Evolutionary conservation across 2,113 vertebrate genomes (phyloP), one percentile per base, ranked within the genome.

Genomic region (Alligator mississippiensis): DNA sequence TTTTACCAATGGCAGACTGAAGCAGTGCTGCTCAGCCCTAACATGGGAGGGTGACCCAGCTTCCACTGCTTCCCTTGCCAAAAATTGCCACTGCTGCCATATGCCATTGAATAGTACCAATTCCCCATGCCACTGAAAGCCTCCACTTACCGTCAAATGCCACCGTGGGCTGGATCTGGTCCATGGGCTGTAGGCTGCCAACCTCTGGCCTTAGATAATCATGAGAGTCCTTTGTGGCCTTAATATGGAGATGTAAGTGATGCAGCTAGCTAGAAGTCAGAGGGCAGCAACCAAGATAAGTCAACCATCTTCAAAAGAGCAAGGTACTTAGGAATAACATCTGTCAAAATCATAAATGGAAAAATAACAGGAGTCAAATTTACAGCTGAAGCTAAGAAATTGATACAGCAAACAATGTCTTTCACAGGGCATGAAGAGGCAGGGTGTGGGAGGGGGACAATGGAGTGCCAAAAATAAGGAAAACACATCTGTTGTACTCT

Each of bases 281-380:
- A 82, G 70, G 93, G 54, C 91, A 95, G 77, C 70, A 27, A 15
- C 61, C 92, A 57, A 58, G 80, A 93, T 82, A 93, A 63, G 12
- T 15, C 90, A 10, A 11, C 25, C 72, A 84, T 58, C 79, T 4
- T 22, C 60, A 90, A 4, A 91, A 66, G 25, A 87, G 28, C 82
- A 86, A 74, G 86, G 84, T 30, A 38, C 0, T 0, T 79, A 80
- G 54, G 11, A 78, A 64, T 28, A 88, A 18, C n/a, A 61, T 47
- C 0, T 0, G 72, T 60, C 85, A 60, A 17, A 63, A 3, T 5
- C 4, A 4, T 28, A 10, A 78, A 91, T 74, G 68, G 63, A 95
- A 93, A 96, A 90, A 83, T 30, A 81, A 18, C 30, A 27, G 16
- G 18, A 25, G 76, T 81, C 62, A 92, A 30, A 80, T 87, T n/a